Evolutionary conservation across 2,113 vertebrate genomes (phyloP).

Genomic region (Cygnus buccinator): DNA sequence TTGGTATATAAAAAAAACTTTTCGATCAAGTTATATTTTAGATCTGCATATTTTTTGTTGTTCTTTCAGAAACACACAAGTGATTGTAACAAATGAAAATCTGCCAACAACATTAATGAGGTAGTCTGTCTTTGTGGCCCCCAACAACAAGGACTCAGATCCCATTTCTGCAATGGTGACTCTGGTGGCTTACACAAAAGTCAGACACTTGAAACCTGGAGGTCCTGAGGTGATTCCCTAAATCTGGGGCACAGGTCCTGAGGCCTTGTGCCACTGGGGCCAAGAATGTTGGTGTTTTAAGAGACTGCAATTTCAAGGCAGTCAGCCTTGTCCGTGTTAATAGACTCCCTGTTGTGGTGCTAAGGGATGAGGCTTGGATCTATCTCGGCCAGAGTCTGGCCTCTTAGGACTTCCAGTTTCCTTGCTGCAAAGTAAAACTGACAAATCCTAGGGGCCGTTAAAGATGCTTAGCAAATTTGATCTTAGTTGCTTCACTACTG

Average conservation of each 20-base stretch:
- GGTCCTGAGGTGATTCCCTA: neutral
- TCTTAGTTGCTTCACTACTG: neutral
- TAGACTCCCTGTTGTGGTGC: constrained; percentile 37
- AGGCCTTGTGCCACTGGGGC: neutral
- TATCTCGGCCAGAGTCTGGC: constrained; percentile 12
- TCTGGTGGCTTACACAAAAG: neutral
- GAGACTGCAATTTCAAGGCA: constrained; percentile 37
- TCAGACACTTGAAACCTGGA: neutral
- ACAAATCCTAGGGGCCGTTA: neutral
- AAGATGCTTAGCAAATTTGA: neutral
- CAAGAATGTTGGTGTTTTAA: neutral
- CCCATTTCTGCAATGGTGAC: neutral
- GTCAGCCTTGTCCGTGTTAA: constrained; percentile 53
- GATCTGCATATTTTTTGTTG: neutral
- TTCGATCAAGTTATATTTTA: neutral
- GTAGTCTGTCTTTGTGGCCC: neutral
- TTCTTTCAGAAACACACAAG: neutral
- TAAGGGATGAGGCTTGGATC: constrained; percentile 16
- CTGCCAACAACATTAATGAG: neutral
- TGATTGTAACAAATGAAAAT: neutral
- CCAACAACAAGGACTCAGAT: fast-evolving
- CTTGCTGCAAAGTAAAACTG: neutral
- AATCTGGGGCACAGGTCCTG: constrained; percentile 34
- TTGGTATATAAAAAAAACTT: neutral
- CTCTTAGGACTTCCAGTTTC: constrained; percentile 15